These are phyloP conservation scores for Busseola fusca DNA, from an alignment of 2,888 invertebrate species.

Conservation along the genomic window DNA sequence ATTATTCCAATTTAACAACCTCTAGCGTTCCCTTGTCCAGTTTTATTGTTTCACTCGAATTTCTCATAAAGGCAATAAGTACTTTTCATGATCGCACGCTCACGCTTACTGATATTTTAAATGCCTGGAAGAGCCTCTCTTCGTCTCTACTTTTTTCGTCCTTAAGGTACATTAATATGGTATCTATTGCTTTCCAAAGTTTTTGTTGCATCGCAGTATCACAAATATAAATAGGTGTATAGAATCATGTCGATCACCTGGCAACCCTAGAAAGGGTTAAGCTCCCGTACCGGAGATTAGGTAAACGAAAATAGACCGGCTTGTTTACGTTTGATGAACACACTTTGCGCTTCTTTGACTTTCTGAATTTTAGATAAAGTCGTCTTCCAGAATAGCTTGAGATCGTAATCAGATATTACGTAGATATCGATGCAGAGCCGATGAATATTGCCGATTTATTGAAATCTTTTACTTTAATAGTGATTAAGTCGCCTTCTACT, in stretches of 20 bases:
- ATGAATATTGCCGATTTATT: not conserved
- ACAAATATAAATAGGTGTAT: conserved; percentile 34
- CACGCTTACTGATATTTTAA: not conserved
- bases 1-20: not conserved
- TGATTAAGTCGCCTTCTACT: not conserved
- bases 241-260: conserved; percentile 55
- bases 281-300: conserved; percentile 74
- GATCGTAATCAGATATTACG: conserved; percentile 35
- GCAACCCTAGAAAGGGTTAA: conserved; percentile 64
- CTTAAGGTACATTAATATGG: not conserved
- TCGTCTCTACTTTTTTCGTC: not conserved
- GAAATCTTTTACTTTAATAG: not conserved
- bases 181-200: not conserved
- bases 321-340: conserved; percentile 73
- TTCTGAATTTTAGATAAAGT: conserved; percentile 68
- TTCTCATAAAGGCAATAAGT: not conserved
- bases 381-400: conserved; percentile 42
- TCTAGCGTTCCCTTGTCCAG: not conserved
- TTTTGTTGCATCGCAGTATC: not conserved
- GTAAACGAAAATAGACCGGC: conserved; percentile 77
- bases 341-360: conserved; percentile 69
- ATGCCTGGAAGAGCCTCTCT: not conserved
- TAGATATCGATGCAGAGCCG: not conserved
- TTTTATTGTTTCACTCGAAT: not conserved
- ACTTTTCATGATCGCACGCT: not conserved